A percentile compares a stretch with the other conserved stretches of the same genome.
Evolutionary conservation across 2,797 vertebrate genomes (phyloP).

Genomic region (Acipenser oxyrinchus): DNA sequence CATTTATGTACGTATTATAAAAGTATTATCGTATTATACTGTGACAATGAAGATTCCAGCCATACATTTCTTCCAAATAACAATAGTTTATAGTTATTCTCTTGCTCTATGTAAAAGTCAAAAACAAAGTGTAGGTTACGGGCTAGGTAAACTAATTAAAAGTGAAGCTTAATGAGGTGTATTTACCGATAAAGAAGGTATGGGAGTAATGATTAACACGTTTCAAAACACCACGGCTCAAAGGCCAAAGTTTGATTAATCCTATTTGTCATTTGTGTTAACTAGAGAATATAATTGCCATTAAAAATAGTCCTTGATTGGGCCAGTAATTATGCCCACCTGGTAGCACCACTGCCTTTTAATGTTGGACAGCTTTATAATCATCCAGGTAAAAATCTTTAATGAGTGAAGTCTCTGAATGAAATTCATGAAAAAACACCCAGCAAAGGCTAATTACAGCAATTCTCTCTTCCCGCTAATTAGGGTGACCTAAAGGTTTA

Average conservation of each 20-base stretch:
- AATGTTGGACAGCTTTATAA: constrained; percentile 61
- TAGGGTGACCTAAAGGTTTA: constrained; percentile 72
- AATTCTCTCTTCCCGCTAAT: constrained; percentile 69
- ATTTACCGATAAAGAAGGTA: constrained; percentile 24
- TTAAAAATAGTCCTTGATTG: constrained; percentile 61
- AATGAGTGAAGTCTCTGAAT: constrained; percentile 26
- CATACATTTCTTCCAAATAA: too few species aligned
- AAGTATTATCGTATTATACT: too few species aligned
- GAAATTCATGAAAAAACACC: constrained; percentile 61
- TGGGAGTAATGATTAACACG: constrained; percentile 45
- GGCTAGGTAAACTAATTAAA: constrained; percentile 31
- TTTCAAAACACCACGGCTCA: constrained; percentile 29
- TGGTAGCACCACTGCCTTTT: constrained; percentile 50
- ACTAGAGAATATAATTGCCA: constrained; percentile 58
- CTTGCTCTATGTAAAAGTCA: too few species aligned
- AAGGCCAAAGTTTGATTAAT: constrained; percentile 55
- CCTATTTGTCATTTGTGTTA: constrained; percentile 42
- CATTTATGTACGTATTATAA: too few species aligned
- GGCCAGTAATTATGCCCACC: constrained; percentile 65
- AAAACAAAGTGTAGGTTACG: constrained; percentile 11
- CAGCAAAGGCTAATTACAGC: constrained; percentile 72
- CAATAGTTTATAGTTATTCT: too few species aligned
- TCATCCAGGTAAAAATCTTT: constrained; percentile 62
- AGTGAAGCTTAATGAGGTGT: constrained; percentile 30
- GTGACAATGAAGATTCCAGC: too few species aligned